These are phyloP conservation scores for Thalassophryne amazonica DNA, from an alignment of 2,797 vertebrate species.

Conservation along the genomic window DNA sequence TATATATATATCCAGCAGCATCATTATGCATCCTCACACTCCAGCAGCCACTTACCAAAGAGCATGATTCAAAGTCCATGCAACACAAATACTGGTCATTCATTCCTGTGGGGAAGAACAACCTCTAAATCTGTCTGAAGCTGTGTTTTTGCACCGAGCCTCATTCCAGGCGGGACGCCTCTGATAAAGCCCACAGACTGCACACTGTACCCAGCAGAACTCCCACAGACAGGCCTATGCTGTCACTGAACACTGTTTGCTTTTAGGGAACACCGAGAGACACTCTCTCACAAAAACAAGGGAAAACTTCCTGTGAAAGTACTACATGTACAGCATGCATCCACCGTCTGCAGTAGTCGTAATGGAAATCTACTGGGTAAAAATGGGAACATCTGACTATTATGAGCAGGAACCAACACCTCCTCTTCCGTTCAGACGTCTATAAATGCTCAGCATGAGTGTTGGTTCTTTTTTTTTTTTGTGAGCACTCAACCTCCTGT, in stretches of 20 bases:
- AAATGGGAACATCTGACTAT: no score
- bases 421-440: no score
- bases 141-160: constrained; percentile 60
- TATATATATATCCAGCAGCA: constrained; percentile 21
- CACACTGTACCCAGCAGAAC: constrained; percentile 59
- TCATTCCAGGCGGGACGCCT: constrained; percentile 67
- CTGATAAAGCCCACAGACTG: constrained; percentile 70
- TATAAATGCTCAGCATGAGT: no score
- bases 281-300: no score
- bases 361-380: no score
- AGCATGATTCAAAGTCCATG: constrained; percentile 51
- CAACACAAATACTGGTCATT: constrained; percentile 58
- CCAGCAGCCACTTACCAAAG: constrained; percentile 49
- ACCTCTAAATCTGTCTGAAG: constrained; percentile 71
- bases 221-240: constrained; percentile 66
- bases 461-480: no score
- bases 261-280: no score
- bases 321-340: no score
- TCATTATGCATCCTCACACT: constrained; percentile 54
- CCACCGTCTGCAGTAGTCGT: no score
- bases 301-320: no score
- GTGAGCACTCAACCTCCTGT: no score
- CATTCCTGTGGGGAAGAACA: constrained; percentile 66
- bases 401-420: no score
- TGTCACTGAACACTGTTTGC: constrained; percentile 29